Conservation (phyloP, 2,113 vertebrate species). For the Dicentrarchus labrax region DNA sequence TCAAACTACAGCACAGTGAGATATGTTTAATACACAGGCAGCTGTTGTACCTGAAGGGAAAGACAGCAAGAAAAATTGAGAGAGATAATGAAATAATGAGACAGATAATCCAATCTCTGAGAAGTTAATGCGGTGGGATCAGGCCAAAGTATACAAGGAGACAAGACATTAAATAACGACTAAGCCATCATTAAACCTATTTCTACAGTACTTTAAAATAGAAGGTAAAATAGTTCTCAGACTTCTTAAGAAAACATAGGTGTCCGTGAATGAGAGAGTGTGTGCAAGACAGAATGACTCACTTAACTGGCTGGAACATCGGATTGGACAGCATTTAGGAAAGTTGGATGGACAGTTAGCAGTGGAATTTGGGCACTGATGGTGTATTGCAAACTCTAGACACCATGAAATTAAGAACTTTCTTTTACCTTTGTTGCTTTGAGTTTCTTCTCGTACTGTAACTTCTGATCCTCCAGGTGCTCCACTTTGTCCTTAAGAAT, state of each 20-base stretch:
- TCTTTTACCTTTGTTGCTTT: slow-evolving; percentile 93
- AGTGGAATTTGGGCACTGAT: slow-evolving; percentile 57
- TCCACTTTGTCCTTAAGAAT: slow-evolving; percentile 94
- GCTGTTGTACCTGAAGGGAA: slow-evolving; percentile 39
- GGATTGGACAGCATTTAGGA: slow-evolving; percentile 71
- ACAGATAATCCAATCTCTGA: slow-evolving; percentile 4
- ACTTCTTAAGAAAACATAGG: slow-evolving; percentile 58
- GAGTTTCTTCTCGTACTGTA: slow-evolving; percentile 93
- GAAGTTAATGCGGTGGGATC: slow-evolving; percentile 3
- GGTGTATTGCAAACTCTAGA: slow-evolving; percentile 41
- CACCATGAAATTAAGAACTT: background rate
- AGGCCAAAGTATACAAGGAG: slow-evolving; percentile 27
- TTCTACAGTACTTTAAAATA: slow-evolving; percentile 36
- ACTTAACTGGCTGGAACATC: slow-evolving; percentile 61
- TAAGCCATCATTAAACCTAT: slow-evolving; percentile 58
- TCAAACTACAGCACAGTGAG: slow-evolving; percentile 15
- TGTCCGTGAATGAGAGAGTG: slow-evolving; percentile 31
- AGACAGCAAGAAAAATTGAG: slow-evolving; percentile 29
- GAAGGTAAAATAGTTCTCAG: slow-evolving; percentile 20
- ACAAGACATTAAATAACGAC: slow-evolving; percentile 8
- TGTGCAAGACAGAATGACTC: slow-evolving; percentile 68
- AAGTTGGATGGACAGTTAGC: slow-evolving; percentile 69
- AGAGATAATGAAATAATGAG: slow-evolving; percentile 4
- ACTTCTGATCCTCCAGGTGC: slow-evolving; percentile 94
- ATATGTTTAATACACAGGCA: slow-evolving; percentile 39